Conservation (phyloP, 2,113 vertebrate species). For the Caracal caracal region DNA sequence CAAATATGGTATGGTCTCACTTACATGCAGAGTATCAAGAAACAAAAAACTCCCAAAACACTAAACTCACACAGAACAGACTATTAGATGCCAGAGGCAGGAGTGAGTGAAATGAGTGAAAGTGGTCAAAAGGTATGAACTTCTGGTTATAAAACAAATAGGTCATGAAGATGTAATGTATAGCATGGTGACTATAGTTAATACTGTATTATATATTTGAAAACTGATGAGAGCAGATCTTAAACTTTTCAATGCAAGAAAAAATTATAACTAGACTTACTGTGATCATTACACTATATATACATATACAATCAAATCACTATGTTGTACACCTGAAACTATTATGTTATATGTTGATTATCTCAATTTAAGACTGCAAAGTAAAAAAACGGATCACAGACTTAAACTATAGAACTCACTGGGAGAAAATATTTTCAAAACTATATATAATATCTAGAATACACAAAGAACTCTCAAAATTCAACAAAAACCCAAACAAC, state of each 20-base stretch:
- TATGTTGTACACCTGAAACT: background rate
- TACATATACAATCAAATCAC: background rate
- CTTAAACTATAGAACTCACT: slow-evolving; percentile 28
- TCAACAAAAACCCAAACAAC: background rate
- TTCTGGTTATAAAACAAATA: background rate
- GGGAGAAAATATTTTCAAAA: slow-evolving; percentile 1
- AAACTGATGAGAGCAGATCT: background rate
- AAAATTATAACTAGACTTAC: background rate
- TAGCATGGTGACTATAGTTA: background rate
- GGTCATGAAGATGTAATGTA: background rate
- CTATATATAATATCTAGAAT: slow-evolving; percentile 20
- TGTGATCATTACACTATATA: background rate
- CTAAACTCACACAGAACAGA: background rate
- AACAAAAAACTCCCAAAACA: background rate
- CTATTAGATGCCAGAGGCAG: background rate
- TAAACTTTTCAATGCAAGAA: background rate
- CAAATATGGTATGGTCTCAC: background rate
- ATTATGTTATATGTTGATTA: background rate
- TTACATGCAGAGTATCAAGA: background rate
- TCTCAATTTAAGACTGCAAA: background rate
- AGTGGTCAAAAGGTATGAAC: background rate
- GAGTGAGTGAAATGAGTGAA: background rate
- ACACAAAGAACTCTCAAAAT: slow-evolving; percentile 21
- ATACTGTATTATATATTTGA: background rate
- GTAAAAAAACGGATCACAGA: background rate